Percentiles rank a stretch among this genome's conserved stretches.
phyloP scores from a whole-genome alignment of 1,140 invertebrate genomes.

The Periplaneta americana region DNA sequence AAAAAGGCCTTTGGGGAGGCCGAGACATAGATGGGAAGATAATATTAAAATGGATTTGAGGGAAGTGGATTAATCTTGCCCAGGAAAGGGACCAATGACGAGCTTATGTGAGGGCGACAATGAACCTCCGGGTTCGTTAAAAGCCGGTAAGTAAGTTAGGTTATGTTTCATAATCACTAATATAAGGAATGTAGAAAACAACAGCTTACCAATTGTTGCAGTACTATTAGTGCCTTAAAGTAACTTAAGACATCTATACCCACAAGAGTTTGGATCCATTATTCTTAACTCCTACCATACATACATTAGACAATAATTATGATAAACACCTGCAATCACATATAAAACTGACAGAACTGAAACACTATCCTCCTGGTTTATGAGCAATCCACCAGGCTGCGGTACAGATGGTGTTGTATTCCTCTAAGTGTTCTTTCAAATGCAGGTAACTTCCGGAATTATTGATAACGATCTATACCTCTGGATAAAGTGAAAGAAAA shows the following conservation, averaged over 20 bases:
- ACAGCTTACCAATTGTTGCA: background rate
- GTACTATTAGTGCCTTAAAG: background rate
- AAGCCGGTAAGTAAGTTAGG: no score
- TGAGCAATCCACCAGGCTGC: background rate
- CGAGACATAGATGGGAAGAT: no score
- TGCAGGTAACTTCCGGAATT: background rate
- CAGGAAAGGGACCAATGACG: no score
- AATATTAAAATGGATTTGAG: no score
- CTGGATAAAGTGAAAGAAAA: background rate
- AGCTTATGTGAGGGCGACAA: no score
- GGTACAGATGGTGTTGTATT: constrained; percentile 2
- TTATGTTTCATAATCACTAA: no score
- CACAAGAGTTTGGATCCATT: background rate
- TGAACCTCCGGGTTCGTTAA: no score
- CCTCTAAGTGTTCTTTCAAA: background rate
- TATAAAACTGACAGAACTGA: background rate
- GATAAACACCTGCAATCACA: background rate
- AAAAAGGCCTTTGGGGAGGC: no score
- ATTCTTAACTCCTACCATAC: background rate
- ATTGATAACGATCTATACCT: no score
- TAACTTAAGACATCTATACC: background rate
- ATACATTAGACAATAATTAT: background rate
- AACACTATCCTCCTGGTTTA: background rate
- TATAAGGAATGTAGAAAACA: no score
- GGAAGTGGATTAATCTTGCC: no score